Base-by-base conservation (phyloP, 2,888 invertebrate species). In the Elysia crispata region DNA sequence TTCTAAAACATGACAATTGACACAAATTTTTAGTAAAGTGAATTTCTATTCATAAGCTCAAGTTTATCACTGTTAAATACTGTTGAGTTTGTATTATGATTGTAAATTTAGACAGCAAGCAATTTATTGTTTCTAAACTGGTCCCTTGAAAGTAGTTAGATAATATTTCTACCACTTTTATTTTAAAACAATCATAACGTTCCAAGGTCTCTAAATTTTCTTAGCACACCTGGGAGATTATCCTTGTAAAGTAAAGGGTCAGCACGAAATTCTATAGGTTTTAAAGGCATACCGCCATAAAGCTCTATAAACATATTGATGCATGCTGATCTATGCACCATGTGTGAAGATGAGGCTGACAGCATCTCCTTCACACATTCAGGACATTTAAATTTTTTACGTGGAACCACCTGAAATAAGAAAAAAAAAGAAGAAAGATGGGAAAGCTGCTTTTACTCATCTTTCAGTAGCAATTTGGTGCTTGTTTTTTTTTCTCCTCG, bases 311-410 rank as follows among this genome's bases (percentile, higher is more conserved):
- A 96, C 85, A 93, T 93, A 90, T 97, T 96, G 62, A 98, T 96
- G 91, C 98, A 98, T 33, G 96, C 95, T 0, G 98, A 97, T 5
- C 98, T 94, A 90, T 97, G 97, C 1, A 96, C 95, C 97, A 98
- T 97, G 91, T 98, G 98, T 3, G 90, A 87, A 50, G 96, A 94
- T 93, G 97, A 97, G 0, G 97, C 96, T 0, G 98, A 98, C 11
- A 98, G 92, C 96, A 97, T 97, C 93, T 97, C 97, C 92, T 97
- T 97, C 1, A 95, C 95, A 92, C 98, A 98, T 91, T 97, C 97
- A 0, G 98, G 97, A 90, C 98, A 98, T 91, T 98, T 97, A 93
- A 98, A 98, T 91, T 98, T 98, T 91, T 98, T 98, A 5, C 98
- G 94, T 0, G 98, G 98, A 0, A 97, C 96, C 49, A 98, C 97